Evolutionary conservation across 2,797 vertebrate genomes (phyloP), one percentile per base, ranked within the genome.

Genomic region (Cygnus olor): DNA sequence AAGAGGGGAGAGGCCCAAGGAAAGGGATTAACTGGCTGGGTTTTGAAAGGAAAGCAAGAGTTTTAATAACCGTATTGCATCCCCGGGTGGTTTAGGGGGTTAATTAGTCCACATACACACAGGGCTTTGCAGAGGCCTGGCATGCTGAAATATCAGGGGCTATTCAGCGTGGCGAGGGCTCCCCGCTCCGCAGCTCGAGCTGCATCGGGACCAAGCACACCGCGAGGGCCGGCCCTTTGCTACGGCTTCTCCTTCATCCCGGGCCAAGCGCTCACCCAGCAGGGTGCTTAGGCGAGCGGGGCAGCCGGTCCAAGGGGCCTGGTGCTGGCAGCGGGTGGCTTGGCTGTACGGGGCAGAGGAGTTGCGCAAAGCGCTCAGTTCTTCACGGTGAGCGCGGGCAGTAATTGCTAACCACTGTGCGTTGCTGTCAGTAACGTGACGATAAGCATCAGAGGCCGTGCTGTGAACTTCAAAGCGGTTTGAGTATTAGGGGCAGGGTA

Each of bases 11-110:
- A 92, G 51, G 45, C 86, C 78, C 88, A 71, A 82, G 92, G 14
- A 47, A 30, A 22, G 60, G 72, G 88, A 97, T 97, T 96, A 95
- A 78, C 89, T 36, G 40, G 40, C 11, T 45, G n/a, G 94, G 86
- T 95, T 96, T 95, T 96, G 94, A 96, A 96, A 93, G 86, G 84
- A 95, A 94, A 94, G 81, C 86, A 69, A 94, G 78, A 4, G 86
- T 95, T 95, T 95, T 89, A 96, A 95, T 95, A 95, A 96, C 95
- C 94, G 95, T 90, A 85, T 89, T 85, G 91, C 94, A 81, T 92
- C 78, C 88, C 86, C 5, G 54, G 74, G 66, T 92, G 93, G 88
- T 96, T 96, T 95, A 95, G 90, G 76, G 91, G 91, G 95, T 96
- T 96, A 97, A 90, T 93, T 90, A 85, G 68, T 38, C 83, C 0